Evolutionary conservation across 1,140 invertebrate species (phyloP).

Genomic region (Ylistrum balloti): DNA sequence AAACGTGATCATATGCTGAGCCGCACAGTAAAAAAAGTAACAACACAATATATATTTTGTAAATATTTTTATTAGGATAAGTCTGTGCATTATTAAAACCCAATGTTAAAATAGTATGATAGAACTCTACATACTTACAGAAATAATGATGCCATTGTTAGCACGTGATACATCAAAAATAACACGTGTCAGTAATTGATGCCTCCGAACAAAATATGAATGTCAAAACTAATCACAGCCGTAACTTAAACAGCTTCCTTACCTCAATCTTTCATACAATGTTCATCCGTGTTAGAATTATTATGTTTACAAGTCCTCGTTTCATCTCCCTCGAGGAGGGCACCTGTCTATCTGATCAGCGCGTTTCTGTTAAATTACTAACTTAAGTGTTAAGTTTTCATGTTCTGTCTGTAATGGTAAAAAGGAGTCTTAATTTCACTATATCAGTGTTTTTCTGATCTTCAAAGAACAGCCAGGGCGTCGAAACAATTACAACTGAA

Average conservation of each 20-base stretch:
- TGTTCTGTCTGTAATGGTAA: not conserved
- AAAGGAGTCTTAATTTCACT: not conserved
- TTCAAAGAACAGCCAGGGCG: not conserved
- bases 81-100: not conserved
- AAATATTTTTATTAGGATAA: not conserved
- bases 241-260: not conserved
- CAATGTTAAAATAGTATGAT: not conserved
- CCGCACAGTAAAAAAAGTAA: too few relatives aligned
- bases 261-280: not conserved
- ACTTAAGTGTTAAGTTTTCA: conserved; percentile 26
- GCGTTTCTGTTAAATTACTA: not conserved
- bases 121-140: too few relatives aligned
- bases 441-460: not conserved
- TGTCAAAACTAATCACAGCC: not conserved
- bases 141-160: not conserved
- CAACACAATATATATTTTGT: not conserved
- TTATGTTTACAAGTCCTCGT: not conserved
- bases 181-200: not conserved
- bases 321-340: conserved; percentile 21
- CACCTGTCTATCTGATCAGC: not conserved
- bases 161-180: not conserved
- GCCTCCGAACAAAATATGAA: too few relatives aligned
- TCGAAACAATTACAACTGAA: not conserved
- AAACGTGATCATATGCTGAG: too few relatives aligned
- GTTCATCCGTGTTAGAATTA: not conserved